Conservation (phyloP, 2,888 invertebrate species). For the Silvanus unidentatus region DNA sequence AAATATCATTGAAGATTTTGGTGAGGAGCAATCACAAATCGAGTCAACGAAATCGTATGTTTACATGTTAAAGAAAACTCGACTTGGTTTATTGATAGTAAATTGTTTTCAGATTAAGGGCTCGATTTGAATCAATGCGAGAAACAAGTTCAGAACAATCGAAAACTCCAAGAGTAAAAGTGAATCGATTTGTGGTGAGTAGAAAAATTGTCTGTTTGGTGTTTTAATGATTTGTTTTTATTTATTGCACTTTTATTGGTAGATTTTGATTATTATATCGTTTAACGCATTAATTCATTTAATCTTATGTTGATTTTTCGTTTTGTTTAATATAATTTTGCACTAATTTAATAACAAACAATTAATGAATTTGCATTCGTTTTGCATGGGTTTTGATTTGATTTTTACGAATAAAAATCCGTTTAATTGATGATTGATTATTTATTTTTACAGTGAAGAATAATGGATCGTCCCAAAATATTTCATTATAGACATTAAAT, state of each 20-base stretch:
- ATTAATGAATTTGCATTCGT: not conserved
- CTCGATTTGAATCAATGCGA: conserved; percentile 83
- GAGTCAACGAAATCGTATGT: conserved; percentile 77
- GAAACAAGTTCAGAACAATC: conserved; percentile 49
- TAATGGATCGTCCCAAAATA: conserved; percentile 21
- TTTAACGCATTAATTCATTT: conserved; percentile 12
- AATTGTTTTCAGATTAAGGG: conserved; percentile 52
- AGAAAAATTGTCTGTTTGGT: conserved; percentile 5
- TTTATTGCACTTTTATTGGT: conserved; percentile 4
- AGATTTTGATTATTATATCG: conserved; percentile 12
- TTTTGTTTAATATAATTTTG: conserved; percentile 5
- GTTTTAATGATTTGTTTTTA: conserved; percentile 5
- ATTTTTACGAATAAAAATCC: not conserved
- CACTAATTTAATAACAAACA: not conserved
- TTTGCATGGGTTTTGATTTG: not conserved
- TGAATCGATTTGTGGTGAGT: conserved; percentile 90
- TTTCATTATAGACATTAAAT: conserved; percentile 3
- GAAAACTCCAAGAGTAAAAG: conserved; percentile 59
- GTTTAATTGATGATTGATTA: conserved; percentile 3
- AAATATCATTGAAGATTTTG: conserved; percentile 41
- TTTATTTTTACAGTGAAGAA: conserved; percentile 25
- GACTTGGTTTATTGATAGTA: not conserved
- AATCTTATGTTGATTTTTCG: conserved; percentile 20
- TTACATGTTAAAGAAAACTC: not conserved
- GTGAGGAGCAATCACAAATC: conserved; percentile 68